Evolutionary conservation across 2,113 vertebrate genomes (phyloP).

Genomic region (Chloropsis hardwickii): DNA sequence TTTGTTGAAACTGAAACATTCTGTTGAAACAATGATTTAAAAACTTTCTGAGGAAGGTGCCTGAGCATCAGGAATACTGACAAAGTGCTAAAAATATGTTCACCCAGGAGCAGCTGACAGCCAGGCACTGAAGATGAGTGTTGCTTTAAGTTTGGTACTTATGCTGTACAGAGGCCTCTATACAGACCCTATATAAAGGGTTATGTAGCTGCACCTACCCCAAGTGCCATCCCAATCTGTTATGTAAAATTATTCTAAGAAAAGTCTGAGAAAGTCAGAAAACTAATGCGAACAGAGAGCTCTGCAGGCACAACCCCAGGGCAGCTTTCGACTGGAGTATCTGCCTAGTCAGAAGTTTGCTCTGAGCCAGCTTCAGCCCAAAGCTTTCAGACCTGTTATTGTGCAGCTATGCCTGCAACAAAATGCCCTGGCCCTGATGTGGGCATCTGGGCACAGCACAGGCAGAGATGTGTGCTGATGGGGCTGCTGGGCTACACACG

Average conservation of each 20-base stretch:
- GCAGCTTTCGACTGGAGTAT: background rate
- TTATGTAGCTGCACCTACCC: background rate
- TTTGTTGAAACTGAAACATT: background rate
- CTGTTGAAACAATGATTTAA: background rate
- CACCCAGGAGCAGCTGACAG: background rate
- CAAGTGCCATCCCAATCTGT: background rate
- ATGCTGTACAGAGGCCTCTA: background rate
- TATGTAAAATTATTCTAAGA: background rate
- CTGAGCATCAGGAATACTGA: background rate
- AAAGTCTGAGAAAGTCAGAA: slow-evolving; percentile 24
- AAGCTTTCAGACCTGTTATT: background rate
- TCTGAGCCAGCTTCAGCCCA: background rate
- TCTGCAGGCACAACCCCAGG: slow-evolving; percentile 9
- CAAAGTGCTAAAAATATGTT: background rate
- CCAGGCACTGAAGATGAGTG: background rate
- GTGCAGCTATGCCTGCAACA: background rate
- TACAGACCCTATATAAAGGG: background rate
- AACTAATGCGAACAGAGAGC: background rate
- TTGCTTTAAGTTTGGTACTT: background rate
- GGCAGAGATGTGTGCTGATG: background rate
- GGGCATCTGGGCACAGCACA: accelerated
- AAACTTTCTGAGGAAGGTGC: background rate
- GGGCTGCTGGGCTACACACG: background rate
- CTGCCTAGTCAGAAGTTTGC: slow-evolving; percentile 15
- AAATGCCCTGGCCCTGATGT: background rate